A percentile compares a stretch with the other conserved stretches of the same genome.
Conservation (phyloP, 2,797 vertebrate species). For the Lacerta viridis region DNA sequence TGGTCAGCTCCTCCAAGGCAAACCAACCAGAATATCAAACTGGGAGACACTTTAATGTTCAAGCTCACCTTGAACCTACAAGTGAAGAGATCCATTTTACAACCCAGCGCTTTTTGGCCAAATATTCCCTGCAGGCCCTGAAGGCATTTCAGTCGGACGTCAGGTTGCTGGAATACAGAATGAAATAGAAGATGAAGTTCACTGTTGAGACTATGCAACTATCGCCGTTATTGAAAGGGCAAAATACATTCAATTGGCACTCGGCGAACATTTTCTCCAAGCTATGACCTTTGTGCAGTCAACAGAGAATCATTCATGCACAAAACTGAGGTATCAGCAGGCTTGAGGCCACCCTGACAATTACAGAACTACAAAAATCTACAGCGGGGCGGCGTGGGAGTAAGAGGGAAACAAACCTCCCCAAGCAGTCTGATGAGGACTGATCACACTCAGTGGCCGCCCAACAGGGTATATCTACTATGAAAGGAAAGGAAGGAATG, state of each 20-base stretch:
- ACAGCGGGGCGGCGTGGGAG: too few species aligned
- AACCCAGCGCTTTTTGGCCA: slow-evolving; percentile 82
- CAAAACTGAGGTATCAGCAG: not conserved
- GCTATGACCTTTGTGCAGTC: not conserved
- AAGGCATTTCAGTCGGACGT: slow-evolving; percentile 92
- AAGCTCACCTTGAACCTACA: slow-evolving; percentile 91
- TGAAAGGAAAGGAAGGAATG: too few species aligned
- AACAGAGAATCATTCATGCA: not conserved
- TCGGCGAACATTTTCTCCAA: not conserved
- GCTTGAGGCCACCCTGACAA: too few species aligned
- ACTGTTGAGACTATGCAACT: slow-evolving; percentile 19
- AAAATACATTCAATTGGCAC: not conserved
- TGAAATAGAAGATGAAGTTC: slow-evolving; percentile 5
- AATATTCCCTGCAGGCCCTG: slow-evolving; percentile 88
- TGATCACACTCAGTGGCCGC: too few species aligned
- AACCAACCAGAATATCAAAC: not conserved
- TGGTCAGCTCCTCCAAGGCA: not conserved
- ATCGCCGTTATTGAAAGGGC: not conserved
- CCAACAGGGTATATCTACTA: too few species aligned
- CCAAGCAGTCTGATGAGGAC: too few species aligned
- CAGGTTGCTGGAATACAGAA: slow-evolving; percentile 83
- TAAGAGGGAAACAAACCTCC: too few species aligned
- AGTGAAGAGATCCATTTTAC: slow-evolving; percentile 92
- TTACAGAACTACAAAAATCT: too few species aligned
- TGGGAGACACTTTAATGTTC: slow-evolving; percentile 14